A percentile compares a stretch with the other conserved stretches of the same genome.
These are phyloP conservation scores for Pelobates fuscus DNA, from an alignment of 2,113 vertebrate species.

Conservation along the genomic window DNA sequence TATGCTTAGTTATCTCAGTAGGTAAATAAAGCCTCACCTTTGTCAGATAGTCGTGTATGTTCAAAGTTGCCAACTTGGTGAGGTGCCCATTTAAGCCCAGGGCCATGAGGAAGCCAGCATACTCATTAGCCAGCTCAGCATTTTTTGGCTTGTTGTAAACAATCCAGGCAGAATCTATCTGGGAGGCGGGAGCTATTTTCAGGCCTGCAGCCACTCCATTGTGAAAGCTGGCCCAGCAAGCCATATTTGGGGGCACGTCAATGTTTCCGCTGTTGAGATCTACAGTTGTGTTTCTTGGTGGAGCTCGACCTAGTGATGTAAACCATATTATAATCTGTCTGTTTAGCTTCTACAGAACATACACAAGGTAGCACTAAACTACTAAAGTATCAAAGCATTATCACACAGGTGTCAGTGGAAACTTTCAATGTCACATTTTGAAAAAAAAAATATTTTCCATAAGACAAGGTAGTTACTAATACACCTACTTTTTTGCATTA, in stretches of 20 bases:
- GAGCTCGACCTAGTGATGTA: slow-evolving; percentile 80
- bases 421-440: too few relatives aligned
- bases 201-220: slow-evolving; percentile 93
- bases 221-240: slow-evolving; percentile 96
- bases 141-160: slow-evolving; percentile 97
- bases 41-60: slow-evolving; percentile 95
- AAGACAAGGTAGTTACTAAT: too few relatives aligned
- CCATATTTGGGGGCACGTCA: slow-evolving; percentile 95
- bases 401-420: too few relatives aligned
- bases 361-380: neutral
- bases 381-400: too few relatives aligned
- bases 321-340: too few relatives aligned
- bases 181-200: slow-evolving; percentile 92
- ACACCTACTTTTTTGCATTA: too few relatives aligned
- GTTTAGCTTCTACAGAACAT: neutral
- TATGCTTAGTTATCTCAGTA: too few relatives aligned
- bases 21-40: slow-evolving; percentile 78
- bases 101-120: slow-evolving; percentile 96
- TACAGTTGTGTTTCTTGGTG: slow-evolving; percentile 90
- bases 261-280: slow-evolving; percentile 97
- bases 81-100: slow-evolving; percentile 94
- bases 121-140: slow-evolving; percentile 90
- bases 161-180: slow-evolving; percentile 97
- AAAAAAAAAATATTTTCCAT: too few relatives aligned
- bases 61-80: slow-evolving; percentile 92